A percentile compares a stretch with the other conserved stretches of the same genome.
phyloP scores from a whole-genome alignment of 1,140 invertebrate species.

The Pollicipes pollicipes region DNA sequence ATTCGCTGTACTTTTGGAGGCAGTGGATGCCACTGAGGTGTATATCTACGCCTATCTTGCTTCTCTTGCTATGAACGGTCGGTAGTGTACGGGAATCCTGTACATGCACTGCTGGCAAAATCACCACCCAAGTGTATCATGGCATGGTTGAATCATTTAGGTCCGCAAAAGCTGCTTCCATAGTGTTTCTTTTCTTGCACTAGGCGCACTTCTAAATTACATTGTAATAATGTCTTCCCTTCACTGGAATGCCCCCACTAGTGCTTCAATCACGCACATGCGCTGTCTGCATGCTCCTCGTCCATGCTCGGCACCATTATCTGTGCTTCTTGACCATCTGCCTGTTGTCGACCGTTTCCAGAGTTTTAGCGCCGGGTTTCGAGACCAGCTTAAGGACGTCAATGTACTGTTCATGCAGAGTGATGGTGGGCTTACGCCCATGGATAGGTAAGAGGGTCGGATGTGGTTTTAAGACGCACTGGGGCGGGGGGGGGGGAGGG shows the following conservation, averaged over 20 bases:
- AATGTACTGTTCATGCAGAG: constrained; percentile 98
- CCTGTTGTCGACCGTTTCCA: constrained; percentile 19
- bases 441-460: constrained; percentile 62
- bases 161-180: too few species aligned
- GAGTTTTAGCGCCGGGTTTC: constrained; percentile 75
- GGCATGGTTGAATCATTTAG: too few species aligned
- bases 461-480: background rate
- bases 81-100: too few species aligned
- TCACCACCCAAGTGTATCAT: too few species aligned
- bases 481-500: too few species aligned
- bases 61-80: too few species aligned
- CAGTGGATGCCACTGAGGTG: too few species aligned
- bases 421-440: constrained; percentile 93
- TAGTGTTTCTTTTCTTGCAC: background rate
- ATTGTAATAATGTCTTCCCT: background rate
- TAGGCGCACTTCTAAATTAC: background rate
- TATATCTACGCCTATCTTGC: too few species aligned
- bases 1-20: too few species aligned
- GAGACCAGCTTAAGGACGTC: constrained; percentile 49
- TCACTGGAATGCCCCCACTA: background rate
- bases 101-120: too few species aligned
- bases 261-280: too few species aligned
- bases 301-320: background rate
- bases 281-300: background rate
- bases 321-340: background rate